Evolutionary conservation across 2,888 invertebrate species (phyloP).

Genomic region (Trichogramma evanescens): DNA sequence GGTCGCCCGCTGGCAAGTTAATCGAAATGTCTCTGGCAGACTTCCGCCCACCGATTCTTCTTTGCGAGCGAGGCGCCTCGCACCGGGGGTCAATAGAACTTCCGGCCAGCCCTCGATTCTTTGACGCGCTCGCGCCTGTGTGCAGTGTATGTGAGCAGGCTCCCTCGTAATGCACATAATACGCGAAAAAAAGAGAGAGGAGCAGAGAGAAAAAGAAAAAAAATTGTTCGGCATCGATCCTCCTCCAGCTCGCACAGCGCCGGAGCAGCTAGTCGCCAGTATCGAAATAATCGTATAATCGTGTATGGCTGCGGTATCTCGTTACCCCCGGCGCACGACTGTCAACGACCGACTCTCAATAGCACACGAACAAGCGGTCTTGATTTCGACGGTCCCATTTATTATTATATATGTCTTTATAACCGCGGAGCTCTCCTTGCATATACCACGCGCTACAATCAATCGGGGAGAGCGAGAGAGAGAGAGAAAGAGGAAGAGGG

Average conservation of each 20-base stretch:
- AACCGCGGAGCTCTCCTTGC: too few species aligned
- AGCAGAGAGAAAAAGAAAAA: neutral
- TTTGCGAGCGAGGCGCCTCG: neutral
- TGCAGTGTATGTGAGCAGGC: too few species aligned
- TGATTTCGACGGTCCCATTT: constrained; percentile 31
- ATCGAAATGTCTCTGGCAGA: constrained; percentile 46
- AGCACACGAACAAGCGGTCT: constrained; percentile 38
- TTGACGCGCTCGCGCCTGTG: neutral
- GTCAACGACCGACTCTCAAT: too few species aligned
- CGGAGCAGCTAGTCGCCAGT: neutral
- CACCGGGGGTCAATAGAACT: constrained; percentile 22
- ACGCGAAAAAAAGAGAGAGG: neutral
- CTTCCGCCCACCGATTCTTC: constrained; percentile 27
- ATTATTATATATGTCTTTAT: too few species aligned
- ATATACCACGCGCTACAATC: too few species aligned
- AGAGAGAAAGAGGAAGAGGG: too few species aligned
- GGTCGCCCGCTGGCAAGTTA: constrained; percentile 38
- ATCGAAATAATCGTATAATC: constrained; percentile 30
- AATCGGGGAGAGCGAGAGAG: too few species aligned
- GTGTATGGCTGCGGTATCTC: neutral
- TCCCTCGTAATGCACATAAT: neutral
- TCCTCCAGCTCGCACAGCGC: neutral
- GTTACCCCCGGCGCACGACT: too few species aligned
- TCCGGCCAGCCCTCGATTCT: constrained; percentile 19
- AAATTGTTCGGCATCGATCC: neutral